These are phyloP conservation scores for Rhinoptilus africanus DNA, from an alignment of 2,113 vertebrate genomes.

Conservation along the genomic window DNA sequence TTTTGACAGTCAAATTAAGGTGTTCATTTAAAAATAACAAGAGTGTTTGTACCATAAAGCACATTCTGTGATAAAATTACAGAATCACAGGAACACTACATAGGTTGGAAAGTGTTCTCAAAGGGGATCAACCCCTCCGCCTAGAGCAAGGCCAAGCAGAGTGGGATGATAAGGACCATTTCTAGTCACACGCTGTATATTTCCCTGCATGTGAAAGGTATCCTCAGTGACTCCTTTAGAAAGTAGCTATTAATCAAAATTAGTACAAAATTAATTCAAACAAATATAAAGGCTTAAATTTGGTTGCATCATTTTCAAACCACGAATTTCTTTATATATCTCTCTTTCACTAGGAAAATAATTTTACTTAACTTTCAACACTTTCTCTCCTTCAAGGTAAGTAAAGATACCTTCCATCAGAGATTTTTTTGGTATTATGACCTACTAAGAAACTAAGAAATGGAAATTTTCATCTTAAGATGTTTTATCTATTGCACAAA, in stretches of 20 bases:
- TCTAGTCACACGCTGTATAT: background rate
- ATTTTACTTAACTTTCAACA: background rate
- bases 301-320: fast-evolving
- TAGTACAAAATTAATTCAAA: background rate
- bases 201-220: background rate
- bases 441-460: background rate
- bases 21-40: background rate
- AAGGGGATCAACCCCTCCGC: fast-evolving
- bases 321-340: background rate
- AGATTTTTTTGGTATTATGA: background rate
- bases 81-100: background rate
- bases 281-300: background rate
- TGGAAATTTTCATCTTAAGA: background rate
- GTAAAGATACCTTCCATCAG: background rate
- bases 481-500: background rate
- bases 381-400: background rate
- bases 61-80: background rate
- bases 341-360: background rate
- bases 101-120: background rate
- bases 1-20: background rate
- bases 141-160: background rate
- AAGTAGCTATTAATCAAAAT: background rate
- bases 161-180: background rate
- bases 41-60: background rate
- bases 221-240: background rate